Percentiles rank a stretch among this genome's conserved stretches.
Evolutionary conservation across 2,888 invertebrate species (phyloP).

Genomic region (Heterodera filipjevi): DNA sequence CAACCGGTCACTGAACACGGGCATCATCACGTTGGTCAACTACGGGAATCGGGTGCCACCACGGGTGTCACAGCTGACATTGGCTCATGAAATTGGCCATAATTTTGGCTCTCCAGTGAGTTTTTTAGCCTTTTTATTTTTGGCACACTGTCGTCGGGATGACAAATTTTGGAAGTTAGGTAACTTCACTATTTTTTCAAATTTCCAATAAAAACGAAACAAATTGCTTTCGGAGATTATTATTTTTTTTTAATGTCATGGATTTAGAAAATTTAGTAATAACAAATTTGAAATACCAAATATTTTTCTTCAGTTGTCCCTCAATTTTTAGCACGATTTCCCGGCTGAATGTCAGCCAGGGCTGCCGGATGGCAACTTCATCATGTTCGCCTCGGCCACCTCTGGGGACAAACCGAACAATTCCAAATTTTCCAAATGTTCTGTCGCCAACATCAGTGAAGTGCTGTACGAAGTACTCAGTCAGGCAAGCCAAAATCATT

Average conservation of each 20-base stretch:
- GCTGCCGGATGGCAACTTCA: conserved; percentile 90
- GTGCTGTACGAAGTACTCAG: conserved; percentile 58
- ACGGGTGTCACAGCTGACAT: conserved; percentile 92
- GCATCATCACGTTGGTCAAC: conserved; percentile 97
- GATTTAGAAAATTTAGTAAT: too few species aligned
- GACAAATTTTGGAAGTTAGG: too few species aligned
- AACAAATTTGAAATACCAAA: too few species aligned
- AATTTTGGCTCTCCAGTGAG: conserved; percentile 96
- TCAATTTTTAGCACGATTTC: conserved; percentile 59
- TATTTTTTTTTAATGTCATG: too few species aligned
- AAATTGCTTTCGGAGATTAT: too few species aligned
- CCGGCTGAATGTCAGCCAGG: conserved; percentile 80
- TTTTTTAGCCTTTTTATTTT: background rate
- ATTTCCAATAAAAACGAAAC: too few species aligned
- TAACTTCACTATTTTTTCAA: background rate
- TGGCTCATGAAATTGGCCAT: conserved; percentile 98
- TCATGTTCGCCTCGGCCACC: conserved; percentile 96
- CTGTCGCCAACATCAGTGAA: conserved; percentile 74
- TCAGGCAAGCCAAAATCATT: background rate
- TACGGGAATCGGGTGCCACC: conserved; percentile 91
- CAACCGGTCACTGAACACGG: conserved; percentile 93
- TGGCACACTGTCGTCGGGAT: background rate
- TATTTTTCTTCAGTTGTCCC: conserved; percentile 3
- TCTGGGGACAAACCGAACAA: conserved; percentile 92
- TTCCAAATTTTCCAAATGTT: conserved; percentile 92